Percentiles rank a stretch among this genome's conserved stretches.
Conservation (phyloP, 2,113 vertebrate species). For the Anseranas semipalmata region DNA sequence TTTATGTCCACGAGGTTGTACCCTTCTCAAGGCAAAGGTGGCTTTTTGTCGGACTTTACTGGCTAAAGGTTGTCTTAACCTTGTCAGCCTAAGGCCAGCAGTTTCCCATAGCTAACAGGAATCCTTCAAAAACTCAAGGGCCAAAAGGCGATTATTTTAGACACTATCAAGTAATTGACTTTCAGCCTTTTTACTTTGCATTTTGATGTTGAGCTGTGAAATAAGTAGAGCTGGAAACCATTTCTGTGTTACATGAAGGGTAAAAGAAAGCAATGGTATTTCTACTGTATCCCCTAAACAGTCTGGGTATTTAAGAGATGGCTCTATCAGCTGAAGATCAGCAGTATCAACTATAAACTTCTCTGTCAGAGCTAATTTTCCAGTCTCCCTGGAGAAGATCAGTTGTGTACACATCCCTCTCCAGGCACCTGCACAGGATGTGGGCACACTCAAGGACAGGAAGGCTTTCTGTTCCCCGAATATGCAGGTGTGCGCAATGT, state of each 20-base stretch:
- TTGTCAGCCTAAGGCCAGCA: not conserved
- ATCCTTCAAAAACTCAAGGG: not conserved
- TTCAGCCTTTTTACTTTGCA: not conserved
- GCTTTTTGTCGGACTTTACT: not conserved
- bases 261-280: not conserved
- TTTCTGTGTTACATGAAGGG: not conserved
- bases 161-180: not conserved
- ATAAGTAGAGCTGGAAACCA: not conserved
- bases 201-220: not conserved
- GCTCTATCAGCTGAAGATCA: not conserved
- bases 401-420: not conserved
- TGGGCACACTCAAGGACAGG: conserved; percentile 66
- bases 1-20: not conserved
- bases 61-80: not conserved
- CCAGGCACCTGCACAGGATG: conserved; percentile 69
- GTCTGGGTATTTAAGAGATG: not conserved
- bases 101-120: not conserved
- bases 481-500: conserved; percentile 57
- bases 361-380: conserved; percentile 37
- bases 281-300: not conserved
- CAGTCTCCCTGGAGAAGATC: conserved; percentile 14
- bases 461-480: conserved; percentile 55
- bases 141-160: not conserved
- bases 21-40: not conserved
- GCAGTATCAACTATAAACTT: not conserved